These are phyloP conservation scores for Scaptomyza parva DNA, from an alignment of 2,888 invertebrate species.

Conservation along the genomic window DNA sequence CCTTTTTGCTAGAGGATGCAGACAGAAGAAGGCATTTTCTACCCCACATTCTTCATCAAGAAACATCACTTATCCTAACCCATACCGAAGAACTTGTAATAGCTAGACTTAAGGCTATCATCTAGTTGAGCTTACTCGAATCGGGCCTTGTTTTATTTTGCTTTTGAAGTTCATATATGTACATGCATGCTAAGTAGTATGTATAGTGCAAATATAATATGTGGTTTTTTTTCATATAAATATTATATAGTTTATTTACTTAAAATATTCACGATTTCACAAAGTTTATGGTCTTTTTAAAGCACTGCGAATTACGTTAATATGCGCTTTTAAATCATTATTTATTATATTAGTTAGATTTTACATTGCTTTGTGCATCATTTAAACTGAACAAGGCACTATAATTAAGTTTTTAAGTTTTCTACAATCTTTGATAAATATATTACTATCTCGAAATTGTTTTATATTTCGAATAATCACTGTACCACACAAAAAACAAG, in stretches of 20 bases:
- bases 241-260: conserved; percentile 8
- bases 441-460: too few species aligned
- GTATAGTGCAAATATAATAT: conserved; percentile 10
- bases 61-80: too few species aligned
- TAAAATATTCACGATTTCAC: conserved; percentile 29
- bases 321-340: conserved; percentile 24
- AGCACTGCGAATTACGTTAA: conserved; percentile 17
- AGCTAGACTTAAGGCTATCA: too few species aligned
- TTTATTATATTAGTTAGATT: conserved; percentile 34
- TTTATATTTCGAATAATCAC: conserved; percentile 1
- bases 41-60: too few species aligned
- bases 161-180: conserved; percentile 23
- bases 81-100: too few species aligned
- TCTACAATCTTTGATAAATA: too few species aligned
- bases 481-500: conserved; percentile 6
- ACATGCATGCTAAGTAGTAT: conserved; percentile 12
- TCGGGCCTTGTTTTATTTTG: conserved; percentile 34
- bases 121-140: too few species aligned
- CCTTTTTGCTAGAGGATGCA: conserved; percentile 10
- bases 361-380: conserved; percentile 7
- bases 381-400: conserved; percentile 12
- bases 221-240: conserved; percentile 1
- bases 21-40: too few species aligned
- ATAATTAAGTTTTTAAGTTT: conserved; percentile 23
- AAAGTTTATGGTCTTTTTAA: conserved; percentile 32